Conservation (phyloP, 2,888 invertebrate species). For the Trachelus troglodyta region DNA sequence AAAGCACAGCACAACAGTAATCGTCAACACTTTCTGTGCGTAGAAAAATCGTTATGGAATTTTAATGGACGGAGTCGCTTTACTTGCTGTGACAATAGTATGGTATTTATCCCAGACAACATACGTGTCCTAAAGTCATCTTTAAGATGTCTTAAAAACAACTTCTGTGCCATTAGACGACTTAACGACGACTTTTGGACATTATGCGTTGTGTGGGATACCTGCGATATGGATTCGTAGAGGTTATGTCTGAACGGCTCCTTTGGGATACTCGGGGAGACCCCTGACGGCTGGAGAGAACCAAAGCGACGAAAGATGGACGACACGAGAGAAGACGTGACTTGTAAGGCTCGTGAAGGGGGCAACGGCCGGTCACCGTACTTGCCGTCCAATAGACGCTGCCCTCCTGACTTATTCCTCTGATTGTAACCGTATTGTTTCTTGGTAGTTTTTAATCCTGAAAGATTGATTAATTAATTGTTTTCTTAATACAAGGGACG, state of each 20-base stretch:
- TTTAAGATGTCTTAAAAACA: too few species aligned
- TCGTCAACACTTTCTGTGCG: background rate
- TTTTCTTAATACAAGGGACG: background rate
- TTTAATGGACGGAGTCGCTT: background rate
- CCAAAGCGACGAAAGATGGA: constrained; percentile 1
- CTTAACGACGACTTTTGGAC: too few species aligned
- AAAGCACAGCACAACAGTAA: background rate
- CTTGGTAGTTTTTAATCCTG: background rate
- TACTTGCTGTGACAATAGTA: background rate
- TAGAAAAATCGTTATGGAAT: background rate
- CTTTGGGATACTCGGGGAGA: background rate
- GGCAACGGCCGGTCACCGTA: constrained; percentile 66
- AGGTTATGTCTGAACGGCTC: background rate
- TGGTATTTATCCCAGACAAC: too few species aligned
- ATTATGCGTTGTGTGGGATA: background rate
- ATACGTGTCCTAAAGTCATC: too few species aligned
- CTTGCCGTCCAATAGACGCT: constrained; percentile 37
- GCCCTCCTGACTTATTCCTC: constrained; percentile 24
- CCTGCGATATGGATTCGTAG: background rate
- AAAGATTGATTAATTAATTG: background rate
- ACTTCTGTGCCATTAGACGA: too few species aligned
- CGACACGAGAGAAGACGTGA: constrained; percentile 37
- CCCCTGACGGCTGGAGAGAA: background rate
- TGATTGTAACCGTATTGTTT: constrained; percentile 9
- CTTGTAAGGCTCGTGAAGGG: constrained; percentile 40